Evolutionary conservation across 2,888 invertebrate species (phyloP).

Genomic region (Eustalomyia histrio): DNA sequence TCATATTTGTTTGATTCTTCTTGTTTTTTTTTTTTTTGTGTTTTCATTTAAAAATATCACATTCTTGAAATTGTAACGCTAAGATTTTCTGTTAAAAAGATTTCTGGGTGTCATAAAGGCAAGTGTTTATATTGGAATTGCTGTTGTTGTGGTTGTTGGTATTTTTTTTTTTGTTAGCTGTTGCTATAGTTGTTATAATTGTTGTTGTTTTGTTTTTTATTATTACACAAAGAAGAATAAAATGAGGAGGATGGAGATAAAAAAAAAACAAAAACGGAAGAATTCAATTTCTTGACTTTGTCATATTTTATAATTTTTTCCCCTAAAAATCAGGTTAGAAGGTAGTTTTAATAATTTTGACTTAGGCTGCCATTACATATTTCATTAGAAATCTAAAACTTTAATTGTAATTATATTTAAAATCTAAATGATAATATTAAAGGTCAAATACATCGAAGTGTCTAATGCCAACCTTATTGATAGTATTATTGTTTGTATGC

Average conservation of each 20-base stretch:
- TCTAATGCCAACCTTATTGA: no score
- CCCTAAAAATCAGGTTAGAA: no score
- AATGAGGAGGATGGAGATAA: neutral
- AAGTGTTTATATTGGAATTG: conserved; percentile 38
- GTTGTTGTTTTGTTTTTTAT: no score
- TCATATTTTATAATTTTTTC: conserved; percentile 29
- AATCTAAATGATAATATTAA: no score
- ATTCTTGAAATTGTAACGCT: conserved; percentile 47
- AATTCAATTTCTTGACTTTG: conserved; percentile 52
- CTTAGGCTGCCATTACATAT: no score
- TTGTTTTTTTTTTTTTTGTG: conserved; percentile 6
- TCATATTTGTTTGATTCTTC: neutral
- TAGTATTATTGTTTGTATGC: no score
- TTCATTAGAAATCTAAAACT: no score
- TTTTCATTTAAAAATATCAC: conserved; percentile 29
- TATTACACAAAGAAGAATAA: no score
- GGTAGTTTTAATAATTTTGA: no score
- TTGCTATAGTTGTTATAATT: conserved; percentile 16
- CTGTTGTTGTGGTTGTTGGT: neutral
- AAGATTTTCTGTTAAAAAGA: neutral
- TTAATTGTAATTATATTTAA: no score
- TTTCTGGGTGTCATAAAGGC: conserved; percentile 25
- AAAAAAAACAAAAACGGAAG: conserved; percentile 33
- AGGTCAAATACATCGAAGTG: no score
- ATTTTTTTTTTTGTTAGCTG: conserved; percentile 31